phyloP scores from a whole-genome alignment of 2,888 invertebrate genomes.

The Andrena haemorrhoa region DNA sequence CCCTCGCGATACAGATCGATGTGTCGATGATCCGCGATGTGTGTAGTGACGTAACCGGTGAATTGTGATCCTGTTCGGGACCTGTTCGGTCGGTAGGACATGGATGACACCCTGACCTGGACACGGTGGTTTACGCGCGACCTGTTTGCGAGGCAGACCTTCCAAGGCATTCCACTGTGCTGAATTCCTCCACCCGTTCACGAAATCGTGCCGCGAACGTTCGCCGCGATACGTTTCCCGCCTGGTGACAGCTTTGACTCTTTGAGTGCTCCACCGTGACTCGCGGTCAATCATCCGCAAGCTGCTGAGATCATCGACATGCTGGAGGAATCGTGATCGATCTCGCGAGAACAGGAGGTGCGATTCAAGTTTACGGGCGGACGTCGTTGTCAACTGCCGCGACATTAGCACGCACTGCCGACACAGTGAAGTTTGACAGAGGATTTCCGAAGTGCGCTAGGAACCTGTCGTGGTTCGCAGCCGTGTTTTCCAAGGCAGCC shows the following conservation, averaged over 20 bases:
- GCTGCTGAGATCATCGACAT: not conserved
- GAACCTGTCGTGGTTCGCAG: not conserved
- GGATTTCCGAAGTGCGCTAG: not conserved
- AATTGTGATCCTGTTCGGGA: constrained; percentile 27
- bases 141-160: not conserved
- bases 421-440: not conserved
- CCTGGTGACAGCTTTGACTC: not conserved
- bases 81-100: not conserved
- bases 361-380: not conserved
- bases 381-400: not conserved
- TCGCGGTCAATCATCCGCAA: not conserved
- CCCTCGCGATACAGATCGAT: constrained; percentile 9
- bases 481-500: not conserved
- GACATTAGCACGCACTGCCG: not conserved
- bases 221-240: not conserved
- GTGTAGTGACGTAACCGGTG: constrained; percentile 49
- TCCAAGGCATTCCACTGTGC: not conserved
- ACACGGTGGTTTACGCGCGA: constrained; percentile 14
- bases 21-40: constrained; percentile 1
- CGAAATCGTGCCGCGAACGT: not conserved
- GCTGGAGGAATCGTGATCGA: not conserved
- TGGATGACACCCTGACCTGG: constrained; percentile 8
- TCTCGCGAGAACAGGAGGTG: not conserved
- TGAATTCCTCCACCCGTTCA: not conserved
- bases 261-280: not conserved